Evolutionary conservation across 2,113 vertebrate species (phyloP).

Genomic region (Gobiocypris rarus): DNA sequence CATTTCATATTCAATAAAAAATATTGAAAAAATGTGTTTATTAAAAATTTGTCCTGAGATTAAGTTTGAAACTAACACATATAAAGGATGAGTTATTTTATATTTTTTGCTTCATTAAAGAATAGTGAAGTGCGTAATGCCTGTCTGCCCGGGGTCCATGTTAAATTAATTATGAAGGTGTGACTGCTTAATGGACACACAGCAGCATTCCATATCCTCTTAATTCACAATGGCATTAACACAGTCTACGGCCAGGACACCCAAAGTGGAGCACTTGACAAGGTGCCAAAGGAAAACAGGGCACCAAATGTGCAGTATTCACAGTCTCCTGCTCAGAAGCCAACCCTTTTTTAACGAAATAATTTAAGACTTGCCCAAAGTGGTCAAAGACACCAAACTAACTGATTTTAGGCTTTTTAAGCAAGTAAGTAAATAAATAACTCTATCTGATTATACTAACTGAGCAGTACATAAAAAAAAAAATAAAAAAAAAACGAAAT

Average conservation of each 20-base stretch:
- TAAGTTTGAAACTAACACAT: neutral
- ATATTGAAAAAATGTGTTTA: too few relatives aligned
- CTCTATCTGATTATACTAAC: neutral
- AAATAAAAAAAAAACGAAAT: too few relatives aligned
- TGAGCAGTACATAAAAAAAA: neutral
- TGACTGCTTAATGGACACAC: constrained; percentile 72
- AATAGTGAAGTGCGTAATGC: constrained; percentile 14
- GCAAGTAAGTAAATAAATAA: neutral
- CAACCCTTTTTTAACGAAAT: constrained; percentile 1
- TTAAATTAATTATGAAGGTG: constrained; percentile 79
- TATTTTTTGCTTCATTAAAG: neutral
- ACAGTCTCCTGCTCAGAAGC: constrained; percentile 38
- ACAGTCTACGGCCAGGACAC: constrained; percentile 61
- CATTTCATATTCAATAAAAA: neutral
- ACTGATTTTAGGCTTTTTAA: neutral
- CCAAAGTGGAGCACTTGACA: constrained; percentile 64
- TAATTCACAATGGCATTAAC: constrained; percentile 68
- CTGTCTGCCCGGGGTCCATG: constrained; percentile 52
- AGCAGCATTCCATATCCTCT: constrained; percentile 73
- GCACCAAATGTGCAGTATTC: constrained; percentile 46
- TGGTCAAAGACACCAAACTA: neutral
- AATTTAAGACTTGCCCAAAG: constrained; percentile 36
- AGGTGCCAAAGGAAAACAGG: constrained; percentile 64
- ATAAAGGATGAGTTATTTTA: constrained; percentile 40
- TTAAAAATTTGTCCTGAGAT: too few relatives aligned